Percentiles rank a stretch among this genome's conserved stretches.
Evolutionary conservation across 2,797 vertebrate genomes (phyloP).

Genomic region (Apodemus agrarius): DNA sequence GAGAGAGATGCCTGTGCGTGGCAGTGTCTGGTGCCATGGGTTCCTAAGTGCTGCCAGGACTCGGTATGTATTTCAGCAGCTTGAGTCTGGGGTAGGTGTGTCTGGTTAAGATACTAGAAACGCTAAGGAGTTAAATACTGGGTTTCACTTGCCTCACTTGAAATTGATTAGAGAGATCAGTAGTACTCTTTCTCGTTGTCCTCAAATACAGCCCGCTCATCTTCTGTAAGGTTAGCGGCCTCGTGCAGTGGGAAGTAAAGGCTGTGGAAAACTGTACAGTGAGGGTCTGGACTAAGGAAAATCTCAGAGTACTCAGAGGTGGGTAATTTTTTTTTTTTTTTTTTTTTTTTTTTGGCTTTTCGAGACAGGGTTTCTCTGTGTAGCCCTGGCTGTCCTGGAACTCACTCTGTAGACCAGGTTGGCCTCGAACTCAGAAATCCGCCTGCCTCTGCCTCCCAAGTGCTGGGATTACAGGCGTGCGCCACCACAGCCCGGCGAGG

Average conservation of each 20-base stretch:
- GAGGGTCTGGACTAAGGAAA: slow-evolving; percentile 19
- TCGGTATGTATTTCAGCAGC: neutral
- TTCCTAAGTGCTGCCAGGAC: neutral
- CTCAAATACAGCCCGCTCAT: neutral
- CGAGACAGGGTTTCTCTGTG: no score
- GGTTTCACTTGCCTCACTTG: slow-evolving; percentile 59
- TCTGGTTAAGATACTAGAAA: neutral
- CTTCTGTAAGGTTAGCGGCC: neutral
- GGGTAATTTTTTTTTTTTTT: neutral
- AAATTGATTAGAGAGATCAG: neutral
- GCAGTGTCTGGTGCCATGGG: neutral
- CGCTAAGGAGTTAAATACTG: neutral
- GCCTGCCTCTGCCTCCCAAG: no score
- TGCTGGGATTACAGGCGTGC: no score
- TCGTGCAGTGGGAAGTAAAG: neutral
- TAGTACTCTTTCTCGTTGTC: neutral
- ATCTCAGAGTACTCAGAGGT: neutral
- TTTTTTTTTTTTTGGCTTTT: no score
- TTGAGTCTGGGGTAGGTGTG: neutral
- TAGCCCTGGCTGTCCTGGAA: no score
- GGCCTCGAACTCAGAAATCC: no score
- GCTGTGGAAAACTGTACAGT: neutral
- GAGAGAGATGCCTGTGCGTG: neutral
- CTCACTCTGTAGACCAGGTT: no score
- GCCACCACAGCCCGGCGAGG: no score